Evolutionary conservation across 1,140 invertebrate genomes (phyloP), one percentile per base, ranked within the genome.

Genomic region (Planococcus citri): DNA sequence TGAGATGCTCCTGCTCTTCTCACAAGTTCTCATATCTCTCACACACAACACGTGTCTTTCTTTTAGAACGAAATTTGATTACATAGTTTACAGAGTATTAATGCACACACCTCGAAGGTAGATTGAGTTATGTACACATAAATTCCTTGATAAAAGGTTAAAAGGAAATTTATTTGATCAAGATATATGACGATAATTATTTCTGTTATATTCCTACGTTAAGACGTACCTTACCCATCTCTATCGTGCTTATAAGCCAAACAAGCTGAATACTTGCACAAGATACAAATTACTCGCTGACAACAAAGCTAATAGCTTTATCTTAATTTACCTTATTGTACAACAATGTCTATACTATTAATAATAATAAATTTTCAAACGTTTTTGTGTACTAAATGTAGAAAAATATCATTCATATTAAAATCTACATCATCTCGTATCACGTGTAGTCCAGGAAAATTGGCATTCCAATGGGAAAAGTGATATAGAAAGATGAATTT

Each of bases 101-200:
- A 51, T 51, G 12, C 41, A 51, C 17, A 20, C 17, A 3, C 17
- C 17, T 51, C 17, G 2, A 33, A 33, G 12, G 29, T 6, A 3
- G 29, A 33, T 33, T 17, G 12, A 51, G 17, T 2, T 9, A 51
- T 51, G 41, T 51, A 51, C 4, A 51, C 17, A 51, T 20, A 3
- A 14, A 37, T n/a, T n/a, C 6, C 33, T 51, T 51, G 17, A 51
- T 51, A 51, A 51, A 51, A 51, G 17, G 41, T n/a, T 51, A 9
- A 51, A 51, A 51, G 41, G 41, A 51, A 51, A 51, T 51, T 51
- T n/a, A 51, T 51, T n/a, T 51, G 41, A 51, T 51, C 41, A 51
- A 51, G 41, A 51, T 51, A 51, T 51, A 51, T 51, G 41, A 51
- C 17, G 6, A 51, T 51, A 51, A 51, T 51, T 51, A 51, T 51